Base-by-base conservation (phyloP, 1,140 invertebrate genomes). In the Oppia nitens region DNA sequence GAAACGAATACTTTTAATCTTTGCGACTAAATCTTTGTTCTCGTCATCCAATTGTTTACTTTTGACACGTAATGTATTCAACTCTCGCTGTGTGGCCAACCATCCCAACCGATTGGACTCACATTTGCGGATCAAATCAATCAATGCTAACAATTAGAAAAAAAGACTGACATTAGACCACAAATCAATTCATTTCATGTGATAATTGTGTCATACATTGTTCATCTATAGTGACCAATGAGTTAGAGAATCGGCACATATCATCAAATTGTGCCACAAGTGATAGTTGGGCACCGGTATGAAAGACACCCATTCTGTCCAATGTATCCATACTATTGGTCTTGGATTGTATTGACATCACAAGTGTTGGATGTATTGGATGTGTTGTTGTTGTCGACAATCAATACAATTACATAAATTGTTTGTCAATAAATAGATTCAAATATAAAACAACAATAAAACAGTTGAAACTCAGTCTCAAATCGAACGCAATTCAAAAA, bases 201-300 rank as follows among this genome's bases (percentile, higher is more conserved):
- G n/a, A n/a, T 11, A 53, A 17, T 50, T 12, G 20, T 54, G 11
- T n/a, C 11, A 24, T 54, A 57, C 50, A 20, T 4, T 58, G 26
- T 21, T 32, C 54, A 24, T 60, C 29, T 4, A 17, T 12, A 24
- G 12, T 17, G 6, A 61, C 24, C 3, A 51, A 24, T 9, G 20
- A 27, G n/a, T 61, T 51, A 20, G 20, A 27, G 17, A 51, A 69
- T 25, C 72, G 62, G 58, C 69, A 67, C 27, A 74, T 63, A 61
- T 74, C 72, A 66, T 74, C 72, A 68, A 67, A 73, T 25, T 66
- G 60, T 25, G 72, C 70, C n/a, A 71, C 65, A 2, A 72, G 52
- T 14, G 71, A 40, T 17, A 40, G 32, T 40, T 40, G 6, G 17
- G 32, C n/a, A n/a, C n/a, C n/a, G n/a, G n/a, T n/a, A n/a, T n/a